Evolutionary conservation across 64 coral and sea anemone genomes (phyloP), one percentile per base, ranked within the genome.

Genomic region (Catalaphyllia jardinei): DNA sequence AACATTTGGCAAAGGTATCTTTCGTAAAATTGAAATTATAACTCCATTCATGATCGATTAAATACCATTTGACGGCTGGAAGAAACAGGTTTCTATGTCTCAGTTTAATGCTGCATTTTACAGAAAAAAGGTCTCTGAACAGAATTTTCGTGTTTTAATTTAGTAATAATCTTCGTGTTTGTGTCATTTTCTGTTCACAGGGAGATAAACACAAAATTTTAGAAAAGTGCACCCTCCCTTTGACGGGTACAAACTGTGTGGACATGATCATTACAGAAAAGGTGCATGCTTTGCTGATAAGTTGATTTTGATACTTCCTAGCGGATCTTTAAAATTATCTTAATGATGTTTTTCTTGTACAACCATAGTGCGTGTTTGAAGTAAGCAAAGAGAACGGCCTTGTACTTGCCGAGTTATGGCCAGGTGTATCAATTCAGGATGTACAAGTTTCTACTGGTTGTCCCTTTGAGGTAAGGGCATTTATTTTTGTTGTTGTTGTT

Each of bases 191-290:
- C 16, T 74, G 22, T 71, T 94, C 54, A 9, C 49, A 99, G 97
- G 97, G 97, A 71, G 79, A 93, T 25, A 95, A 99, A 62, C 97
- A 99, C 86, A 99, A 95, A 73, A 95, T 99, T 30, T 76, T 99
- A 28, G 94, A 99, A 46, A 87, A 91, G 20, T 99, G 97, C 27
- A 89, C 94, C 9, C 91, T 99, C 16, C 97, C 97, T 17, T 80
- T 99, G 73, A 99, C 97, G 17, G 97, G 97, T 33, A 83, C 89
- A 24, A 42, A 88, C 15, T 99, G 97, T 60, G 97, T 99, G 15
- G 87, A 99, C 31, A 89, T 89, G 72, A 99, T 99, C 8, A 99
- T 99, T 22, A 99, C 97, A 25, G 97, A 99, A 80, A 99, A 99
- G 96, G 96, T 98, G 12, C 20, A 61, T 51, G 72, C 19, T 77